Evolutionary conservation across 1,140 invertebrate genomes (phyloP), one percentile per base, ranked within the genome.

Genomic region (Laodelphax striatellus): DNA sequence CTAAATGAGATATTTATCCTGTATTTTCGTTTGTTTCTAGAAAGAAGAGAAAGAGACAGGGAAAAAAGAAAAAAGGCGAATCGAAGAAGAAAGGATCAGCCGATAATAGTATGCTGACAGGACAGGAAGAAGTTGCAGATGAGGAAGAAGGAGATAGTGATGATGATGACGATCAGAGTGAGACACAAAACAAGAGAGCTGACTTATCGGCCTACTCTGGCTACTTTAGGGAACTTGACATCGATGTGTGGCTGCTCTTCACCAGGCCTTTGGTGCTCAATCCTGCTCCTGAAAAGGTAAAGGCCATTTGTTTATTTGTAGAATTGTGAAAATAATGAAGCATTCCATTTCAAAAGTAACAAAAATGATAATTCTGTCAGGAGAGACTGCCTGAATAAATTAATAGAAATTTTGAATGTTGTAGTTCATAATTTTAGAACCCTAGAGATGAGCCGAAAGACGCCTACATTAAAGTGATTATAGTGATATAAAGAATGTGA

Each of bases 221-320:
- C n/a, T 64, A 68, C 43, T 73, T 75, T 61, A 66, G 79, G 61
- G 75, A 78, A 62, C 69, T 81, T 41, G 77, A 80, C 64, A 73
- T 75, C 9, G 76, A 79, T 66, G 69, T 79, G 31, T 70, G 78
- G 52, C 57, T 73, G 31, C 59, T 80, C 50, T 61, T 81, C 17
- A 75, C 72, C 53, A 73, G 77, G 62, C 75, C 75, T 9, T 67
- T 80, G 28, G 71, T 67, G 5, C 11, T 68, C 1, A 62, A 63
- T 56, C 67, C 67, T 17, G 55, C 63, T 14, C 56, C 65, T 31
- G 55, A 63, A 38, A 63, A 65, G 52, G 67, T 67, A 61, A 44
- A 42, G 34, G 46, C 21, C 24, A 28, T 28, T n/a, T n/a, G n/a
- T n/a, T n/a, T n/a, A n/a, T n/a, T n/a, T n/a, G n/a, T n/a, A n/a